A percentile compares a stretch with the other conserved stretches of the same genome.
Conservation (phyloP, 2,888 invertebrate species). For the Thysanoteuthis rhombus region DNA sequence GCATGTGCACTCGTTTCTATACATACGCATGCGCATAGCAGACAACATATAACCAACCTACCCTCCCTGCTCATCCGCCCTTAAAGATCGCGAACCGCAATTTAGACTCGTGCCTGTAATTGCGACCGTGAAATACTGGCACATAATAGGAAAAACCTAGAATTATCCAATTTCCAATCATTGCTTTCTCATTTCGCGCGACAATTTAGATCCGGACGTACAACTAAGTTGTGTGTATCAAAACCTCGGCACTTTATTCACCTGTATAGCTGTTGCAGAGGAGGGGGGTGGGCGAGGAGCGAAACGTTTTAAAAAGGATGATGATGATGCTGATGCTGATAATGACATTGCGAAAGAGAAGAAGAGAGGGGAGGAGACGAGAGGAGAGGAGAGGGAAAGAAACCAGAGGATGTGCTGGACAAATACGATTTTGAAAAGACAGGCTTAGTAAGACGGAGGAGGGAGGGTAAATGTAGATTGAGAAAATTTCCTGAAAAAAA, state of each 20-base stretch:
- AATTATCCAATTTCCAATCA: slow-evolving; percentile 12
- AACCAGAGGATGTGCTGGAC: neutral
- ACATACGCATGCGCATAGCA: neutral
- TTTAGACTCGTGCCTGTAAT: slow-evolving; percentile 12
- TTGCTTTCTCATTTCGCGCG: neutral
- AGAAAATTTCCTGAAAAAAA: neutral
- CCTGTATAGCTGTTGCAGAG: neutral
- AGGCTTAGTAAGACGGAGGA: neutral
- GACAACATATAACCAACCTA: neutral
- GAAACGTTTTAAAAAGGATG: neutral
- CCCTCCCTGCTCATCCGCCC: neutral
- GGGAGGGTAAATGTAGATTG: neutral
- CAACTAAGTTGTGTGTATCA: neutral
- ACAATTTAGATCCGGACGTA: neutral
- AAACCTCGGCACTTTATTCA: neutral
- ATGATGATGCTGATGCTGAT: neutral
- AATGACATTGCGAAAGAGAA: no score
- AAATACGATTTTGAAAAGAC: neutral
- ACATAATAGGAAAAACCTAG: neutral
- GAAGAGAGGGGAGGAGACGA: neutral
- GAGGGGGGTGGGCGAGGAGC: neutral
- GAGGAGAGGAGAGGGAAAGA: neutral
- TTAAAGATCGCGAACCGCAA: neutral
- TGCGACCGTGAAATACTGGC: neutral
- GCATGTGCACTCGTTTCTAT: neutral